A percentile compares a stretch with the other conserved stretches of the same genome.
phyloP scores from a whole-genome alignment of 2,888 invertebrate species.

The Habroteleia sp. region DNA sequence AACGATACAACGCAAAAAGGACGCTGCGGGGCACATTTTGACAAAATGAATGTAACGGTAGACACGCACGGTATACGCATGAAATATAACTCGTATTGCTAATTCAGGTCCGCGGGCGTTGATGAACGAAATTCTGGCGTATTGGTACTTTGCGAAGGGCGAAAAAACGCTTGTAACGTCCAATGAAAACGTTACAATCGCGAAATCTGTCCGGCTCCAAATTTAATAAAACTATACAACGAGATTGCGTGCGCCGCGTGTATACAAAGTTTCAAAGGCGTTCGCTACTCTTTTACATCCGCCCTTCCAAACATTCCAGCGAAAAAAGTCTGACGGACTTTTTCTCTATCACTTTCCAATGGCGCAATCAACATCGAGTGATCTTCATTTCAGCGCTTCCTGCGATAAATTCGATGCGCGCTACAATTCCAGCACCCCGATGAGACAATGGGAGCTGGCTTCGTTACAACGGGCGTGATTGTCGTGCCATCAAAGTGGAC shows the following conservation, averaged over 20 bases:
- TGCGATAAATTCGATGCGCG: constrained; percentile 71
- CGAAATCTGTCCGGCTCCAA: constrained; percentile 39
- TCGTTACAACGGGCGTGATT: constrained; percentile 79
- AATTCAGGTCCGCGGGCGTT: constrained; percentile 62
- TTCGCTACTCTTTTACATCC: constrained; percentile 31
- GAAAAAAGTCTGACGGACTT: constrained; percentile 52
- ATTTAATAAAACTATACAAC: constrained; percentile 60
- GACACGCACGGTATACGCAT: constrained; percentile 54
- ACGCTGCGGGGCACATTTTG: constrained; percentile 58
- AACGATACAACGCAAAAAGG: constrained; percentile 55
- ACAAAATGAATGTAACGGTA: constrained; percentile 55
- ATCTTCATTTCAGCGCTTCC: constrained; percentile 74
- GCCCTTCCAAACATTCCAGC: constrained; percentile 32
- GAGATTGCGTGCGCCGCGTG: constrained; percentile 49
- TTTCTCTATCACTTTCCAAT: constrained; percentile 61
- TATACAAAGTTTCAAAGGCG: constrained; percentile 49
- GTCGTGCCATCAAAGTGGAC: constrained; percentile 80
- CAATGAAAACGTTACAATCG: constrained; percentile 58
- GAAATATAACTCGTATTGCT: constrained; percentile 57
- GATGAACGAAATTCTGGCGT: constrained; percentile 56
- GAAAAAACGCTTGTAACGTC: constrained; percentile 44
- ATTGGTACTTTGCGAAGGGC: constrained; percentile 21
- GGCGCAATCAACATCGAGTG: constrained; percentile 71
- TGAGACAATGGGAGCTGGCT: constrained; percentile 75
- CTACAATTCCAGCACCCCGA: constrained; percentile 74